Base-by-base conservation (phyloP, 2,113 vertebrate species). In the Etheostoma spectabile region DNA sequence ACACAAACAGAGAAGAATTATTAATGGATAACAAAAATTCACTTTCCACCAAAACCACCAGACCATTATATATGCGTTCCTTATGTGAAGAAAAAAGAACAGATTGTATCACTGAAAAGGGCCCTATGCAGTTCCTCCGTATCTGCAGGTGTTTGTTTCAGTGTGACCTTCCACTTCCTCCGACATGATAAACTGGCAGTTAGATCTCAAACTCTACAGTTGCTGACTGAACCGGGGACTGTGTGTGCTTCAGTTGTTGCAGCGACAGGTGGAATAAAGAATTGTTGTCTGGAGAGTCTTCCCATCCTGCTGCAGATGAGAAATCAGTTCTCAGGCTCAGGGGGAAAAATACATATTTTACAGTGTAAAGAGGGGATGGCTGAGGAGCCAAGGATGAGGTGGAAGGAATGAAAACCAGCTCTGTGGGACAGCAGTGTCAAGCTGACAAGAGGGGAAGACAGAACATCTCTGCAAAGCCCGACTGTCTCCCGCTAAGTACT, bases 371-470 rank as follows among this genome's bases (percentile, higher is more conserved):
- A 76, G 76, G 77, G 80, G 63, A 84, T 82, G 83, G 59, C 53
- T 53, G 80, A 88, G 53, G 74, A 91, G 85, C 56, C 14, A 5
- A 69, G 76, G 78, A 84, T 77, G 85, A 89, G 72, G 85, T 71
- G 72, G 79, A 83, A 80, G 87, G 86, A 88, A 88, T 83, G 90
- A 87, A 88, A 90, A 89, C 82, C 6, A 82, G 80, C 84, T 86
- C 73, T 38, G 82, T 86, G 83, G 87, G 77, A 85, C 85, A 19
- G 82, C 60, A 60, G 84, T 77, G 86, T 88, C 93, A 92, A 92
- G 69, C 80, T 91, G 92, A 91, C 91, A 93, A 87, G 91, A 81
- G 83, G 88, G 83, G 82, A 89, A 92, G 93, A 93, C 89, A 88
- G 86, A 89, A 81, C 82, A 87, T 85, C 90, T 86, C 89, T 86